Conservation (phyloP, 2,888 invertebrate species). For the Pardosa pseudoannulata region DNA sequence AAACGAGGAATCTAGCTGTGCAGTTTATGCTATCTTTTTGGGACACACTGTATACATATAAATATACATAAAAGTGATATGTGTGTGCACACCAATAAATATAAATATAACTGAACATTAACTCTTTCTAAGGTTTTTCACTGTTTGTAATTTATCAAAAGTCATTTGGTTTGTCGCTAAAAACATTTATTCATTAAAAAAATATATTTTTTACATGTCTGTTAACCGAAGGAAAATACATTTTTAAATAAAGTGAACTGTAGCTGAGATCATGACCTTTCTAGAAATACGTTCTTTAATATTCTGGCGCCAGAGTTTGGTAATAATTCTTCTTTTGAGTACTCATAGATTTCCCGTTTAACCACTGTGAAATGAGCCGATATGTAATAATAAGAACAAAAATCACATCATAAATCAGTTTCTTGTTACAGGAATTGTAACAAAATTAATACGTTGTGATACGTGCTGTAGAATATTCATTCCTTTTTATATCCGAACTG, state of each 20-base stretch:
- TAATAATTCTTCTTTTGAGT: conserved; percentile 23
- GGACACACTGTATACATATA: no score
- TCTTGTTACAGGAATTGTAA: conserved; percentile 8
- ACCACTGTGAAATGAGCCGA: conserved; percentile 14
- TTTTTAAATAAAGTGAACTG: background rate
- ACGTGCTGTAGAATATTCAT: background rate
- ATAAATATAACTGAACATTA: no score
- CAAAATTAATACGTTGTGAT: conserved; percentile 1
- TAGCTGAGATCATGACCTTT: background rate
- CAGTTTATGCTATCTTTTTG: no score
- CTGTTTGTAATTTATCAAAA: no score
- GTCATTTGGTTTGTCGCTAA: no score
- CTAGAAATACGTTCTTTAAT: background rate
- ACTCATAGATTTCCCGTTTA: background rate
- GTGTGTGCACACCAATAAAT: no score
- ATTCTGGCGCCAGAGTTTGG: background rate
- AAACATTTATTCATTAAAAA: no score
- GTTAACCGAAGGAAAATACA: background rate
- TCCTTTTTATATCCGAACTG: background rate
- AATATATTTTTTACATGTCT: background rate
- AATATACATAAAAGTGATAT: no score
- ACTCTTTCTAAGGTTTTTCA: no score
- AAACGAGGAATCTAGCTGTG: no score
- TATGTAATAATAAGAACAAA: conserved; percentile 10
- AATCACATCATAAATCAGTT: conserved; percentile 24